Evolutionary conservation across 2,888 invertebrate genomes (phyloP).

Genomic region (Agrotis exclamationis): DNA sequence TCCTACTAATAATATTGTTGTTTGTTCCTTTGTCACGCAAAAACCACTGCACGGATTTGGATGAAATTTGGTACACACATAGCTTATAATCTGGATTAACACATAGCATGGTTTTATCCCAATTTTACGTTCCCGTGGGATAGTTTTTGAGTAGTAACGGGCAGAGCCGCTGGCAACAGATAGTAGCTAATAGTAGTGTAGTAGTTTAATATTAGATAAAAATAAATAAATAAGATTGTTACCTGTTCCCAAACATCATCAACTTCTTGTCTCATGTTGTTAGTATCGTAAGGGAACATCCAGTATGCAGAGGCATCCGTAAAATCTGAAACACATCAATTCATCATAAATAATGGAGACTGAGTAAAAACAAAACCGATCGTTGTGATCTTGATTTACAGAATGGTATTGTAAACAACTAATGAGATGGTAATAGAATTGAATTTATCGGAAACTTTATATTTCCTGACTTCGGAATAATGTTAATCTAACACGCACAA

Average conservation of each 20-base stretch:
- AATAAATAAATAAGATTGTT: constrained; percentile 4
- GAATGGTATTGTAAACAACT: neutral
- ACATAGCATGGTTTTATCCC: no score
- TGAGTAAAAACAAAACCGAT: constrained; percentile 15
- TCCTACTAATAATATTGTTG: no score
- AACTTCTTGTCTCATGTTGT: constrained; percentile 94
- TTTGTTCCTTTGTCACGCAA: no score
- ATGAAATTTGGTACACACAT: no score
- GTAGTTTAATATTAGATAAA: no score
- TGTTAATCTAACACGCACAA: constrained; percentile 8
- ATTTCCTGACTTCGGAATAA: neutral
- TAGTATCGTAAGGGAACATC: constrained; percentile 96
- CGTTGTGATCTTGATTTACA: neutral
- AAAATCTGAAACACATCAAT: constrained; percentile 92
- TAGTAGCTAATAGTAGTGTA: no score
- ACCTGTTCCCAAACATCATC: constrained; percentile 95
- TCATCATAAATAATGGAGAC: neutral
- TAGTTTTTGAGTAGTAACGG: no score
- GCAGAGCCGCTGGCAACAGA: no score
- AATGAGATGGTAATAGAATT: neutral
- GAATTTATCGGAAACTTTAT: constrained; percentile 5
- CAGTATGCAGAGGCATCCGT: constrained; percentile 97
- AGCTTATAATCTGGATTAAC: no score
- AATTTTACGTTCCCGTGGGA: no score
- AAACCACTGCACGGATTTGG: no score